Base-by-base conservation (phyloP, 1,140 invertebrate species). In the Heliconius congener region DNA sequence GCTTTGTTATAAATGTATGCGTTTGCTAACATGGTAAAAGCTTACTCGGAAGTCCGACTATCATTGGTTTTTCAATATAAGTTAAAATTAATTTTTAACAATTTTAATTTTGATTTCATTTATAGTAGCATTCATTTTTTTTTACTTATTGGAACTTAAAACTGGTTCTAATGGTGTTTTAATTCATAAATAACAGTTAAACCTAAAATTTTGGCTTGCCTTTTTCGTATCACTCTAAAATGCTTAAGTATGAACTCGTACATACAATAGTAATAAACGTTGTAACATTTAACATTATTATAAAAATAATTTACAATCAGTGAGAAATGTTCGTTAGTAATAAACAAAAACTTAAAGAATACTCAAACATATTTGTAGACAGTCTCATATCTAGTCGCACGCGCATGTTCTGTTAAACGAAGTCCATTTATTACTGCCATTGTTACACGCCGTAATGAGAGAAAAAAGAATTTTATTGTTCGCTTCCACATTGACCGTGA, bases 401-500 rank as follows among this genome's bases (percentile, higher is more conserved):
- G 77, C 73, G 72, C 81, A 78, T 82, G 80, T 81, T 70, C 71
- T 39, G 70, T 77, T 76, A 74, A 83, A 81, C 76, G 82, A 84
- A 79, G 81, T 42, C 83, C 85, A 84, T 88, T 87, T 84, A 86
- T 81, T 82, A 81, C 81, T 39, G 77, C 79, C 82, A 85, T 88
- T 88, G 85, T 84, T 83, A 79, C 73, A 52, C 72, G 55, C 60
- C 78, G 82, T 86, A 87, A 87, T 86, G 85, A 84, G 83, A 83
- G 84, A 37, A 87, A 86, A 85, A 84, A 87, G 77, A 80, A 79
- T 73, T 84, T 81, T 83, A 85, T 88, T 88, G 81, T 83, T 77
- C 83, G 76, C 76, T 82, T 85, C 81, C 83, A 81, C 83, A 80
- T 81, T 79, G 77, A 81, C 85, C 83, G 81, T 82, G 82, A 81